Evolutionary conservation across 2,113 vertebrate genomes (phyloP).

Genomic region (Phyllostomus hastatus): DNA sequence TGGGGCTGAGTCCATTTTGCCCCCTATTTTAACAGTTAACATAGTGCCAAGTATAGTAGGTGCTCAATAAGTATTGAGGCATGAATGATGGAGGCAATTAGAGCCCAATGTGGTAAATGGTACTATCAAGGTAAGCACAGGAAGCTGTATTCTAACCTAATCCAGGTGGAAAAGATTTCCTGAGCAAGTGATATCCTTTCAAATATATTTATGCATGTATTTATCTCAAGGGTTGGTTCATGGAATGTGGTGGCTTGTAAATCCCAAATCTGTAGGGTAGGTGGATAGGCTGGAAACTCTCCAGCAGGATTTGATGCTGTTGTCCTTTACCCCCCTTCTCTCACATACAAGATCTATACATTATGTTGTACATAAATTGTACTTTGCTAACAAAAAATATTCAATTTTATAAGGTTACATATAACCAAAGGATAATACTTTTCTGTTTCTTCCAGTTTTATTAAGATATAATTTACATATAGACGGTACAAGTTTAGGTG

Average conservation of each 20-base stretch:
- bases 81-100: conserved; percentile 1
- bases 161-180: background rate
- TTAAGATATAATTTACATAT: background rate
- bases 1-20: background rate
- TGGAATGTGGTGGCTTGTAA: background rate
- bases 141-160: background rate
- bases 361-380: background rate
- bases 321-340: background rate
- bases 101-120: background rate
- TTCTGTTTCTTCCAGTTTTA: background rate
- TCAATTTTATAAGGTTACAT: background rate
- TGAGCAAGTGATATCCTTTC: background rate
- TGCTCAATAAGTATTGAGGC: background rate
- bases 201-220: background rate
- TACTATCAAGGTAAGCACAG: background rate
- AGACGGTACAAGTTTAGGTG: background rate
- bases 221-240: background rate
- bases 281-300: background rate
- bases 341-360: background rate
- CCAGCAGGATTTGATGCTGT: background rate
- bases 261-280: background rate
- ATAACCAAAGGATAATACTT: background rate
- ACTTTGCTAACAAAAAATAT: background rate
- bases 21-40: background rate
- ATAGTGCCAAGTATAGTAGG: background rate